These are phyloP conservation scores for Perdita meconis DNA, from an alignment of 2,888 invertebrate species.

Conservation along the genomic window DNA sequence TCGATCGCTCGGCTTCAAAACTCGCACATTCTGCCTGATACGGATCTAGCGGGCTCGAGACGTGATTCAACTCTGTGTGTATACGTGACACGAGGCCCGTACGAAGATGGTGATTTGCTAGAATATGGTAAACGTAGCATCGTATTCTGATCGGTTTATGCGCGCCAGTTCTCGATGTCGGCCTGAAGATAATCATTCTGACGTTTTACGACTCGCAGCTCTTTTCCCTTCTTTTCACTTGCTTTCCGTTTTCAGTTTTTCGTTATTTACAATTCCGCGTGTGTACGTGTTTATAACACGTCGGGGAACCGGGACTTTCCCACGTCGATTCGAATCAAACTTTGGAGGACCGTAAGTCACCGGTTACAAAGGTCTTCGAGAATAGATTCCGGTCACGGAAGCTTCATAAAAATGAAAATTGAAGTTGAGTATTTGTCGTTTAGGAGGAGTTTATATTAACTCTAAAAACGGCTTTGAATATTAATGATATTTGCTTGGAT, in stretches of 20 bases:
- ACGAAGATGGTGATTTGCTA: conserved; percentile 52
- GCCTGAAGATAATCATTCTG: conserved; percentile 83
- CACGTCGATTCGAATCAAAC: too few species aligned
- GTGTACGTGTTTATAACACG: not conserved
- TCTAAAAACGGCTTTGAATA: too few species aligned
- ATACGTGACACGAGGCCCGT: conserved; percentile 42
- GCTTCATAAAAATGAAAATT: too few species aligned
- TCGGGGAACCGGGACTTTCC: not conserved
- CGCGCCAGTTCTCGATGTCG: conserved; percentile 72
- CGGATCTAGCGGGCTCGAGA: conserved; percentile 57
- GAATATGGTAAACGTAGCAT: conserved; percentile 78
- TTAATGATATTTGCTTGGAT: too few species aligned
- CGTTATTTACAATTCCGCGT: not conserved
- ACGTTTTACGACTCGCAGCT: conserved; percentile 70
- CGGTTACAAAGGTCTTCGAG: too few species aligned
- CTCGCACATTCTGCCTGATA: conserved; percentile 61
- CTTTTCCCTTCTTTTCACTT: not conserved
- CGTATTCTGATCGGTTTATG: conserved; percentile 79
- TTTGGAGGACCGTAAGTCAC: too few species aligned
- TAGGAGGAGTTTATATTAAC: too few species aligned
- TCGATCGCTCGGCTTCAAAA: conserved; percentile 56
- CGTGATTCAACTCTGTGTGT: conserved; percentile 51
- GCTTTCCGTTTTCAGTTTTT: not conserved
- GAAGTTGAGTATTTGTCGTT: too few species aligned
- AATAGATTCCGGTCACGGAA: too few species aligned